These are phyloP conservation scores for Acrocephalus kingi DNA, from an alignment of 2,113 vertebrate species.

Conservation along the genomic window DNA sequence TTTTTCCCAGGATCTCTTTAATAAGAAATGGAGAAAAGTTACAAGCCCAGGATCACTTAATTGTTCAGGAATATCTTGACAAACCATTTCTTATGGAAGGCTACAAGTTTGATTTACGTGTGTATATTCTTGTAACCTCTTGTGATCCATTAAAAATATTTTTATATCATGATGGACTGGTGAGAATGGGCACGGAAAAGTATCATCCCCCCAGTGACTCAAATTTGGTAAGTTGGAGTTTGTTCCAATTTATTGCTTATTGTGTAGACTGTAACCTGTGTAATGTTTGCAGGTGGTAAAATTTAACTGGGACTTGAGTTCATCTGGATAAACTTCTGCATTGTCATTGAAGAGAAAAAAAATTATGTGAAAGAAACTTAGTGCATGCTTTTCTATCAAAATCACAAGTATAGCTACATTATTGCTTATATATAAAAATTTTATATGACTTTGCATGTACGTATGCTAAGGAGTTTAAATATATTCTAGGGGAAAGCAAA, in stretches of 20 bases:
- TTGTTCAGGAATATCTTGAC: conserved; percentile 98
- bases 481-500: not conserved
- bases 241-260: not conserved
- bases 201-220: conserved; percentile 93
- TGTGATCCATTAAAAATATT: conserved; percentile 96
- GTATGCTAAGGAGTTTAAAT: not conserved
- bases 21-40: conserved; percentile 97
- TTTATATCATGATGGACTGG: conserved; percentile 96
- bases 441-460: not conserved
- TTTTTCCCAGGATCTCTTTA: conserved; percentile 89
- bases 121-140: conserved; percentile 97
- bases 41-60: conserved; percentile 95
- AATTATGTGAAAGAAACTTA: not conserved
- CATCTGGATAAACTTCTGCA: not conserved
- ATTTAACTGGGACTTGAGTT: not conserved
- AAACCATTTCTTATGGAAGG: conserved; percentile 98
- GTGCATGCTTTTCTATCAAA: not conserved
- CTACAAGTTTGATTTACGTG: conserved; percentile 97
- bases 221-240: conserved; percentile 88
- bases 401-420: not conserved
- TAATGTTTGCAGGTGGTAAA: not conserved
- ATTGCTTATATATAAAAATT: not conserved
- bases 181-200: conserved; percentile 97
- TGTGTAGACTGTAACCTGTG: not conserved
- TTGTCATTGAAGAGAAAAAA: not conserved